Evolutionary conservation across 2,888 invertebrate genomes (phyloP), one percentile per base, ranked within the genome.

Genomic region (Automeris io): DNA sequence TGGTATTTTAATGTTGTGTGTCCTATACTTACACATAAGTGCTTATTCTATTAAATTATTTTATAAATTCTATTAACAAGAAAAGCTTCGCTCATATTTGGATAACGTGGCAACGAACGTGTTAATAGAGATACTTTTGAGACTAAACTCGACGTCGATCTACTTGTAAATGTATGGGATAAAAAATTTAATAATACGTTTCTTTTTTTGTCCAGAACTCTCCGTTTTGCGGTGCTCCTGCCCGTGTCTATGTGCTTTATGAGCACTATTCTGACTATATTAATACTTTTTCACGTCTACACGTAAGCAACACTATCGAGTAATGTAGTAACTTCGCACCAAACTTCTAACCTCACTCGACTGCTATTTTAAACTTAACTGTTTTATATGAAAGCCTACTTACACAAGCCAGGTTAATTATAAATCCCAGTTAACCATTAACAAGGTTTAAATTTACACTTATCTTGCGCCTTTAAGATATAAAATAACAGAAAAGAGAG

Each of bases 221-320:
- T 91, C 70, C 90, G 91, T 60, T 88, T 91, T 66, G 88, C 91
- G 73, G 90, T 92, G 76, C 89, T 92, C 70, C 86, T 92, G 76
- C 92, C 91, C 70, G 90, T 91, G 67, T 88, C 91, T 53, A 90
- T 92, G 81, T 90, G 91, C 79, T 91, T 92, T 75, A 90, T 92
- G 80, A 91, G 91, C 88, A 91, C 91, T 49, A 90, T 92, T 81
- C 87, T 92, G 83, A 91, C 91, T 72, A 90, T 92, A 72, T 87
- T 92, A 67, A 88, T 92, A 87, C 87, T 92, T 69, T 90, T 92
- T 70, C 91, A 89, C 74, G 72, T 89, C 65, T 89, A 89, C 85
- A 88, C 88, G 54, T 90, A 87, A 85, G 54, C 42, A 56, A n/a
- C 19, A 31, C 26, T 19, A 18, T 16, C 18, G 34, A 18, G 16